Percentiles rank a stretch among this genome's conserved stretches.
Evolutionary conservation across 2,797 vertebrate species (phyloP).

Genomic region (Schizopygopsis malacanthus): DNA sequence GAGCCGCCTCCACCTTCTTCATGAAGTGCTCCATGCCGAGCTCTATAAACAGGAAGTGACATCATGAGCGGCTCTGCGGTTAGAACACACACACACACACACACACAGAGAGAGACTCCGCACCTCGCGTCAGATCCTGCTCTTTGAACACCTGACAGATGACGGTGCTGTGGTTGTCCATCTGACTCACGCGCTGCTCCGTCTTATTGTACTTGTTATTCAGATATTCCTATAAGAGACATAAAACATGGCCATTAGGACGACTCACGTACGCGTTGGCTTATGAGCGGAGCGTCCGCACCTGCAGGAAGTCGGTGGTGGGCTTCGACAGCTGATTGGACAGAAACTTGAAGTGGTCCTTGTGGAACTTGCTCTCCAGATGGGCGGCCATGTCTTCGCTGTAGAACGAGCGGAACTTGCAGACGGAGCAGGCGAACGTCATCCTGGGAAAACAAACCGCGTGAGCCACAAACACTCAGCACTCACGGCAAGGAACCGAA

Average conservation of each 20-base stretch:
- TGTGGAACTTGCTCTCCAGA: conserved; percentile 92
- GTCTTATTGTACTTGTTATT: conserved; percentile 90
- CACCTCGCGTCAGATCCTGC: conserved; percentile 91
- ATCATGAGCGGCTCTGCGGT: not conserved
- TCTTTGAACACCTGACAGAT: conserved; percentile 92
- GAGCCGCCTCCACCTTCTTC: conserved; percentile 92
- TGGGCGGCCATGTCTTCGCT: conserved; percentile 90
- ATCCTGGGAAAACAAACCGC: conserved; percentile 75
- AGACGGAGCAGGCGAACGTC: conserved; percentile 92
- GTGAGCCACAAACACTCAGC: not conserved
- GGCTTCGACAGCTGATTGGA: conserved; percentile 89
- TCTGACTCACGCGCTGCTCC: conserved; percentile 81
- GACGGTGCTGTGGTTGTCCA: conserved; percentile 85
- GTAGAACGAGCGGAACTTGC: conserved; percentile 94
- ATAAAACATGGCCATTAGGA: not conserved
- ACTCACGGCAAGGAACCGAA: conserved; percentile 34
- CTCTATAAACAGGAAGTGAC: conserved; percentile 70
- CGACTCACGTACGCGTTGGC: rapidly evolving
- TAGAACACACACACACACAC: not conserved
- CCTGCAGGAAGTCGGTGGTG: conserved; percentile 92
- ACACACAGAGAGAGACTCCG: no score
- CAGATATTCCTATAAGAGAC: conserved; percentile 83
- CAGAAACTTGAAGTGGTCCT: conserved; percentile 92
- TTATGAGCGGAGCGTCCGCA: conserved; percentile 57
- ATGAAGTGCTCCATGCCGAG: conserved; percentile 94